phyloP scores from a whole-genome alignment of 2,113 vertebrate species.

The Globicephala melas region DNA sequence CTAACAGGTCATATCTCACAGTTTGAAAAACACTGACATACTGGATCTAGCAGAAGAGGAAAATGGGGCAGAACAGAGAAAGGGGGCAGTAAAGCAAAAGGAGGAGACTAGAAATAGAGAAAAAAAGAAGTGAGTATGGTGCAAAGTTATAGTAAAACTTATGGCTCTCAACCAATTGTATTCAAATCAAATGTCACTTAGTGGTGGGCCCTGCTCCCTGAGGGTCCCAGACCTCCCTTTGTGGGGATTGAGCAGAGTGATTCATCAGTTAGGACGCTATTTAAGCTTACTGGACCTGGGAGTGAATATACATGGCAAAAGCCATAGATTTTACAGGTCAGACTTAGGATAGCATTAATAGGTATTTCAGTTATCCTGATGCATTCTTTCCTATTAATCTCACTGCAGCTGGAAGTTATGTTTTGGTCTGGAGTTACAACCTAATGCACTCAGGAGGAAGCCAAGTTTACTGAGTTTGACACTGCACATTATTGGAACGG shows the following conservation, averaged over 20 bases:
- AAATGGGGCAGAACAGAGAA: conserved; percentile 3
- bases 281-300: conserved; percentile 13
- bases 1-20: neutral
- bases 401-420: conserved; percentile 22
- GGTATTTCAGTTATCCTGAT: conserved; percentile 58
- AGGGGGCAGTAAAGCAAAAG: neutral
- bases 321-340: conserved; percentile 31
- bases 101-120: neutral
- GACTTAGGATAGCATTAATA: neutral
- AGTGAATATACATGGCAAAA: conserved; percentile 16
- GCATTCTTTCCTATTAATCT: conserved; percentile 56
- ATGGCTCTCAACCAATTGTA: neutral
- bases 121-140: neutral
- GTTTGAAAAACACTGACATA: neutral
- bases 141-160: neutral
- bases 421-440: conserved; percentile 56
- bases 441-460: conserved; percentile 36
- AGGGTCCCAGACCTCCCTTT: neutral
- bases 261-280: neutral
- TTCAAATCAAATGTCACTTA: neutral
- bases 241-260: neutral
- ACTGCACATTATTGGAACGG: conserved; percentile 45
- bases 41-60: neutral
- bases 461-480: conserved; percentile 62
- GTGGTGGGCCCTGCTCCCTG: neutral